These are phyloP conservation scores for Hepsetus odoe DNA, from an alignment of 2,113 vertebrate genomes.

Conservation along the genomic window DNA sequence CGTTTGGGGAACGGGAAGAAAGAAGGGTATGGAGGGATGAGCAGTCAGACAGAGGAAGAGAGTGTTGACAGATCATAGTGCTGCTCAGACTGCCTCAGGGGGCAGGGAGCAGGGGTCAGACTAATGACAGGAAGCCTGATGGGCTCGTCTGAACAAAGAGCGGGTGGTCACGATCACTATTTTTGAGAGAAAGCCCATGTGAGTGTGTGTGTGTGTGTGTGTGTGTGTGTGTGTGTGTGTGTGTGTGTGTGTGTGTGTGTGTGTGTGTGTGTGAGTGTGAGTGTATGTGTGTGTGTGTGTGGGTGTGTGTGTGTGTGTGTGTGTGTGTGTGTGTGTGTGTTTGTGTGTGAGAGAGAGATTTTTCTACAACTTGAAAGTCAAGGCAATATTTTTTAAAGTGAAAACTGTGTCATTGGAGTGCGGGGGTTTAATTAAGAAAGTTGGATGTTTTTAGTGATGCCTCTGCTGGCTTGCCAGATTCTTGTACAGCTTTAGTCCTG, in stretches of 20 bases:
- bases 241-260: too few species aligned
- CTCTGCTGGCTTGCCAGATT: slow-evolving; percentile 12
- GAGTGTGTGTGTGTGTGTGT: not conserved
- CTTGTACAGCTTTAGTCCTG: slow-evolving; percentile 42
- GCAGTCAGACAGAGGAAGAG: slow-evolving; percentile 41
- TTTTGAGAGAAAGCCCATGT: not conserved
- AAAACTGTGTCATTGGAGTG: not conserved
- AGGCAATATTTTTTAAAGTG: not conserved
- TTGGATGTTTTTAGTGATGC: slow-evolving; percentile 8
- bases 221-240: not conserved
- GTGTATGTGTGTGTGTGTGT: not conserved
- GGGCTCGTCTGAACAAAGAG: slow-evolving; percentile 9
- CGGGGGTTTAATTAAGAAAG: slow-evolving; percentile 7
- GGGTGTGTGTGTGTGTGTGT: not conserved
- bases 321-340: not conserved
- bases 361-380: not conserved
- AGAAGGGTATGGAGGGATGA: slow-evolving; percentile 25
- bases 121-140: slow-evolving; percentile 62
- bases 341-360: too few species aligned
- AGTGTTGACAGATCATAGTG: slow-evolving; percentile 66
- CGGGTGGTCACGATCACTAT: not conserved
- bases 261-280: not conserved
- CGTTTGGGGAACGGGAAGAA: not conserved
- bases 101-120: slow-evolving; percentile 63
- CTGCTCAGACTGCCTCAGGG: slow-evolving; percentile 49